A percentile compares a stretch with the other conserved stretches of the same genome.
phyloP scores from a whole-genome alignment of 2,113 vertebrate genomes.

The Thamnaconus septentrionalis region DNA sequence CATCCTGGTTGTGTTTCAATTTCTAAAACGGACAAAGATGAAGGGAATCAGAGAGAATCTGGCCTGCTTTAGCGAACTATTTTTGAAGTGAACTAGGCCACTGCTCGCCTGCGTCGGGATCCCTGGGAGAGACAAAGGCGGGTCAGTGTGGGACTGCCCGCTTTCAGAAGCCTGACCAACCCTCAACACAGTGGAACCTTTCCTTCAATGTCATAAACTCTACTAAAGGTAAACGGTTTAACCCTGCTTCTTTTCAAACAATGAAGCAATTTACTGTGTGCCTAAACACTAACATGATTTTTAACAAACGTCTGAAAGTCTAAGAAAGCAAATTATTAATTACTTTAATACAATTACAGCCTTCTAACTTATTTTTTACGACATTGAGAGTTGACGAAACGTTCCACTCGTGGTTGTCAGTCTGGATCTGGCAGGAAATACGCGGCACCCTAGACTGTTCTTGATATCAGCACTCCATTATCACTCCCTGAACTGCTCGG shows the following conservation, averaged over 20 bases:
- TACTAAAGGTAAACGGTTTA: not conserved
- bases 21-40: slow-evolving; percentile 63
- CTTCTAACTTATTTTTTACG: no score
- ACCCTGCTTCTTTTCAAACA: not conserved
- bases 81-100: slow-evolving; percentile 74
- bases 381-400: not conserved
- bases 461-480: slow-evolving; percentile 24
- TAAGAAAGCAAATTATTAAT: not conserved
- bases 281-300: not conserved
- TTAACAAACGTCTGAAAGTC: not conserved
- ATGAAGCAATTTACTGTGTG: not conserved
- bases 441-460: no score
- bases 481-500: slow-evolving; percentile 32
- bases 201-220: slow-evolving; percentile 15
- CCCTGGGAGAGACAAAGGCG: slow-evolving; percentile 47
- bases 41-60: slow-evolving; percentile 60
- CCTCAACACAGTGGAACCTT: slow-evolving; percentile 19
- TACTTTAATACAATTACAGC: no score
- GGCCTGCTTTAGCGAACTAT: slow-evolving; percentile 74
- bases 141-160: slow-evolving; percentile 14
- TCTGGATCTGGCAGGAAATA: slow-evolving; percentile 12
- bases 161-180: slow-evolving; percentile 19
- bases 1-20: slow-evolving; percentile 51
- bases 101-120: slow-evolving; percentile 54
- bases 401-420: not conserved